phyloP scores from a whole-genome alignment of 53 echinoderm and acorn worm species.

The Stichopus horrens region DNA sequence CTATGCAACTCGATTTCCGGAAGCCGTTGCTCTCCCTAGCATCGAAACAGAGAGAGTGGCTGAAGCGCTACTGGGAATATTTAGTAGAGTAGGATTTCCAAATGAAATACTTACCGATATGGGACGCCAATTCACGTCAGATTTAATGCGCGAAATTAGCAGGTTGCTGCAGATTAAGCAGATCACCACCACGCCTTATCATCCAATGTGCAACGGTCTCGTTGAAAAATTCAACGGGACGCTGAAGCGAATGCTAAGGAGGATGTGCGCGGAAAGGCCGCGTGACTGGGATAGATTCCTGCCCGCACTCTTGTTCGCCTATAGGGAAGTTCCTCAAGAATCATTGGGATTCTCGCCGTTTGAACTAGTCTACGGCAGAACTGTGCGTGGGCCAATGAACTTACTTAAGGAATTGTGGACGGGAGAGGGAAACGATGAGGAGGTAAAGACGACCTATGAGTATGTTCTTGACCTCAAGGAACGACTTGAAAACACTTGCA shows the following conservation, averaged over 20 bases:
- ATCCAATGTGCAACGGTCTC: conserved; percentile 70
- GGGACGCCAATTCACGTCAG: conserved; percentile 67
- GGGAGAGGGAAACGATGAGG: conserved; percentile 23
- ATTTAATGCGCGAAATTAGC: conserved; percentile 51
- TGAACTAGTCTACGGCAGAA: conserved; percentile 62
- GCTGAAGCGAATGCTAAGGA: conserved; percentile 17
- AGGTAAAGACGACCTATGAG: conserved; percentile 59
- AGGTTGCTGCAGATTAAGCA: conserved; percentile 60
- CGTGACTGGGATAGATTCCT: conserved; percentile 25
- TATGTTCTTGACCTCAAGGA: conserved; percentile 59
- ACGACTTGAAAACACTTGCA: conserved; percentile 48
- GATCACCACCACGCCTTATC: conserved; percentile 67
- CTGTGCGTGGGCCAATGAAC: conserved; percentile 59
- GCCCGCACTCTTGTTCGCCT: conserved; percentile 22
- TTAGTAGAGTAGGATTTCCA: conserved; percentile 56
- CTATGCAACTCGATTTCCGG: conserved; percentile 59
- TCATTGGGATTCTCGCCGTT: conserved; percentile 68
- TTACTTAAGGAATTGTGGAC: conserved; percentile 64
- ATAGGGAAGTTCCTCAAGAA: conserved; percentile 28
- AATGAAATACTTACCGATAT: conserved; percentile 59
- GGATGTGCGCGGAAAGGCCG: conserved; percentile 14
- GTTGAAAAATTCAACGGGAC: conserved; percentile 48
- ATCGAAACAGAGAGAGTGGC: conserved; percentile 60
- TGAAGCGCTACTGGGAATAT: conserved; percentile 67
- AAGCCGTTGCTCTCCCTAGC: conserved; percentile 55